Evolutionary conservation across 2,888 invertebrate species (phyloP), one percentile per base, ranked within the genome.

Genomic region (Balanococcus diminutus): DNA sequence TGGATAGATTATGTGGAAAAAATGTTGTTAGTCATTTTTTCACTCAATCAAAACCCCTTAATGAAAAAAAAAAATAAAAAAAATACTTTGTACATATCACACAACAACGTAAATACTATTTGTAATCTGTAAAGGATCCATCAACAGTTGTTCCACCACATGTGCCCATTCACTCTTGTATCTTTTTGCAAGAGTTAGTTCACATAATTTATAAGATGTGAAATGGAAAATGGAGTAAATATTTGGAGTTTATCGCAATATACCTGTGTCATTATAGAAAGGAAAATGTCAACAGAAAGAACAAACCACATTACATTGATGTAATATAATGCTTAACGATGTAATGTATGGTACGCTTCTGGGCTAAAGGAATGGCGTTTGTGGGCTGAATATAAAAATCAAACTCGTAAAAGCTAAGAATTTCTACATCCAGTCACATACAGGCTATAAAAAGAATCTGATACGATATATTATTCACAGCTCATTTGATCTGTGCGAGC

Each of bases 401-500:
- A 28, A 31, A 67, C 67, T 67, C 67, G 28, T 28, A 67, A 67
- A 67, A 28, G 67, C 28, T 28, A 67, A 67, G 67, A 67, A 67
- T 67, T 67, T 67, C 67, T 67, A 42, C 36, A 81, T 81, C 81
- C 8, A 81, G 81, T 81, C 81, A 42, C 39, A 81, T 42, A 81
- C 81, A 39, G 19, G 81, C 81, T 25, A 81, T 39, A 81, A 42
- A 42, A 42, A 81, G 81, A 81, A 81, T 81, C 42, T 42, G 81
- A 46, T 46, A 81, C 81, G 81, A 81, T 81, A 36, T 81, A 81
- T 81, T 81, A 81, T 81, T 81, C 81, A 81, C 81, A 81, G 81
- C 81, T 81, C 81, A 81, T 81, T 81, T 81, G 46, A 81, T 39
- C 46, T 46, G 81, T 28, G 28, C 67, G 16, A 81, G 81, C 25